These are phyloP conservation scores for Frieseomelitta varia DNA, from an alignment of 1,140 invertebrate species.

Conservation along the genomic window DNA sequence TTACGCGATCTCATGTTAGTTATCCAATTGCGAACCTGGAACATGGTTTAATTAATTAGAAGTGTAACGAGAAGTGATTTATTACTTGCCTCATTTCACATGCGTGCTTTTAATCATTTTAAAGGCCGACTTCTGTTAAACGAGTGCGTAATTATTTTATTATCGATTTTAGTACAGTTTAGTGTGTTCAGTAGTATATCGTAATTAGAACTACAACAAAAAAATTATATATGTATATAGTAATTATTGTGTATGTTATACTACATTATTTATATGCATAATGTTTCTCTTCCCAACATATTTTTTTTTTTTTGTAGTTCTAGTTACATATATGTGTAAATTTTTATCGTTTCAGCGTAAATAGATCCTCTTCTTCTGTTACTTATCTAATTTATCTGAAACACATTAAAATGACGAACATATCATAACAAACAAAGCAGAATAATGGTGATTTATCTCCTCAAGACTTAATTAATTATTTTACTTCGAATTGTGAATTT, in stretches of 20 bases:
- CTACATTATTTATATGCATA: neutral
- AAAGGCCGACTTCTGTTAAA: neutral
- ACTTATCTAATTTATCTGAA: neutral
- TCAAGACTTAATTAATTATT: neutral
- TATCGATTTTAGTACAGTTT: neutral
- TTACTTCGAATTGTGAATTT: neutral
- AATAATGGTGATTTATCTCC: neutral
- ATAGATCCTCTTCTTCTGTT: neutral
- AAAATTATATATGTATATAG: neutral
- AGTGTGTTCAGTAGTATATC: neutral
- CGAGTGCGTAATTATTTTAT: neutral
- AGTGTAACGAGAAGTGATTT: neutral
- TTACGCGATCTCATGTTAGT: neutral
- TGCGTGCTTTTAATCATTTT: neutral
- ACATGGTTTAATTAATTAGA: conserved; percentile 14
- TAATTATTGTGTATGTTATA: neutral
- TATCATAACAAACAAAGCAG: neutral
- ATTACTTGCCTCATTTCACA: neutral
- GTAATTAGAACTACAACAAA: neutral
- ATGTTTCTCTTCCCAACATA: too few relatives aligned
- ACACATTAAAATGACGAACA: neutral
- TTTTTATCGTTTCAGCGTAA: neutral
- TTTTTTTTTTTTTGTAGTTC: neutral
- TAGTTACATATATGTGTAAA: neutral
- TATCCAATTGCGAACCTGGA: neutral